Percentiles rank a stretch among this genome's conserved stretches.
phyloP scores from a whole-genome alignment of 1,140 invertebrate genomes.

The Plectrocnemia conspersa region DNA sequence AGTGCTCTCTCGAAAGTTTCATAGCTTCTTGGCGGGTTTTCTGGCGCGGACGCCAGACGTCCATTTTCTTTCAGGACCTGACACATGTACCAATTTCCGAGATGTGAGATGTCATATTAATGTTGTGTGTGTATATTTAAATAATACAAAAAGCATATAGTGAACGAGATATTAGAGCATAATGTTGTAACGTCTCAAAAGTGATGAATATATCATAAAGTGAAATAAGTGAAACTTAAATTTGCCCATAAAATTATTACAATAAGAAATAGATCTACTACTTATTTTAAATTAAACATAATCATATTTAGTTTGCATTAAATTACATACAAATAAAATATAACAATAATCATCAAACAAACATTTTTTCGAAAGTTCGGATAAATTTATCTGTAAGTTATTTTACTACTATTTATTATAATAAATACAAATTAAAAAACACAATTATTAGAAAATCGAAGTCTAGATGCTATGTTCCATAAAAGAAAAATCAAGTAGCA shows the following conservation, averaged over 20 bases:
- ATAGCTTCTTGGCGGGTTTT: neutral
- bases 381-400: too few relatives aligned
- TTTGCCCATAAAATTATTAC: slow-evolving; percentile 13
- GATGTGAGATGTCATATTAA: neutral
- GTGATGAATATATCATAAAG: too few relatives aligned
- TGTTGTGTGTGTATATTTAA: neutral
- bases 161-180: neutral
- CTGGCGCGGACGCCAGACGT: neutral
- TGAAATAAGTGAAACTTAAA: too few relatives aligned
- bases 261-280: neutral
- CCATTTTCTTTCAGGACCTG: neutral
- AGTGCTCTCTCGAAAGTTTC: slow-evolving; percentile 14
- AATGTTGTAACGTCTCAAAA: neutral
- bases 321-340: too few relatives aligned
- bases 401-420: too few relatives aligned
- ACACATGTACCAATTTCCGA: neutral
- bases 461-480: too few relatives aligned
- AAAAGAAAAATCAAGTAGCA: too few relatives aligned
- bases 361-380: too few relatives aligned
- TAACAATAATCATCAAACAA: too few relatives aligned
- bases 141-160: neutral
- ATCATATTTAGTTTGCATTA: neutral
- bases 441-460: too few relatives aligned
- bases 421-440: too few relatives aligned
- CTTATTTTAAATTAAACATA: slow-evolving; percentile 1